Evolutionary conservation across 1,140 invertebrate genomes (phyloP).

Genomic region (Nylanderia fulva): DNA sequence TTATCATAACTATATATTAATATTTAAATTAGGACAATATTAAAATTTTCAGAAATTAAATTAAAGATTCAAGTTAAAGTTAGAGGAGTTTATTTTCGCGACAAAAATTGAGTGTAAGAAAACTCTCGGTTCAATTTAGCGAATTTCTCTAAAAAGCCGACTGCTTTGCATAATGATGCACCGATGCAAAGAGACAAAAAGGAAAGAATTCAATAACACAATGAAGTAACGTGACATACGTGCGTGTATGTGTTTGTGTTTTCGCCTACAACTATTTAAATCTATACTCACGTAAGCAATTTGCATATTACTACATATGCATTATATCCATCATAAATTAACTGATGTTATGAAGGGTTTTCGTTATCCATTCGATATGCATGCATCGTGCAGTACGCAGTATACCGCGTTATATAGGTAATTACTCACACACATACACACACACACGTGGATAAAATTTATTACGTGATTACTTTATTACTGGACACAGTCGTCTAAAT

Average conservation of each 20-base stretch:
- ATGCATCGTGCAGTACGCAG: neutral
- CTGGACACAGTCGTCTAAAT: neutral
- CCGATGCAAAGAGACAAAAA: neutral
- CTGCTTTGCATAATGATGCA: conserved; percentile 3
- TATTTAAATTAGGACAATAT: conserved; percentile 2
- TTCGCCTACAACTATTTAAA: conserved; percentile 2
- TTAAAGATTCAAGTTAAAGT: neutral
- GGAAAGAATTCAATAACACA: neutral
- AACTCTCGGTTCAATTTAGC: neutral
- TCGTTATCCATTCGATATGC: neutral
- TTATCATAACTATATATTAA: conserved; percentile 54
- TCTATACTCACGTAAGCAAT: neutral
- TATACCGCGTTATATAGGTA: neutral
- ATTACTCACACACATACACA: conserved; percentile 5
- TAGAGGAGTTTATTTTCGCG: neutral
- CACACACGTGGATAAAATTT: conserved; percentile 36
- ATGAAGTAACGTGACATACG: neutral
- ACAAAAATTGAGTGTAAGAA: neutral
- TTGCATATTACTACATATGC: conserved; percentile 31
- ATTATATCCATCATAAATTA: conserved; percentile 57
- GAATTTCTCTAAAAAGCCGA: neutral
- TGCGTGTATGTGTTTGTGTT: neutral
- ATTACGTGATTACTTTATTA: conserved; percentile 53
- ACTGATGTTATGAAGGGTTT: conserved; percentile 27
- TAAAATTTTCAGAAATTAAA: conserved; percentile 15